Percentiles rank a stretch among this genome's conserved stretches.
phyloP scores from a whole-genome alignment of 2,888 invertebrate species.

The Andricus quercusramuli region DNA sequence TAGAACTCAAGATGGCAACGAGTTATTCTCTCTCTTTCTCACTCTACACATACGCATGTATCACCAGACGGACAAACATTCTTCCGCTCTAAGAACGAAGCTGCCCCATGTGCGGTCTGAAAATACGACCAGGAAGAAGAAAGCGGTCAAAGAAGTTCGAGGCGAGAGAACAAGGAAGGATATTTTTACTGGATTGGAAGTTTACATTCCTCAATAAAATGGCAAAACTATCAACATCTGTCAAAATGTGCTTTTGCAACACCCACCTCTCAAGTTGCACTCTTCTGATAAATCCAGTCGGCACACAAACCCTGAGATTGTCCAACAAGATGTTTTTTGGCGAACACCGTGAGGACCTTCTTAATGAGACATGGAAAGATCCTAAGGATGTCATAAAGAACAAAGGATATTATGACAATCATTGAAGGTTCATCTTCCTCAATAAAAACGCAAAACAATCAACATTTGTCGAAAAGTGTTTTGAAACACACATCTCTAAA shows the following conservation, averaged over 20 bases:
- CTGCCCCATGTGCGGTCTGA: constrained; percentile 43
- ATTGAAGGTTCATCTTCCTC: not conserved
- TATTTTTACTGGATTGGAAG: constrained; percentile 51
- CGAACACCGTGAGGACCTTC: too few species aligned
- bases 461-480: not conserved
- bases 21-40: constrained; percentile 41
- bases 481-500: too few species aligned
- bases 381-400: constrained; percentile 10
- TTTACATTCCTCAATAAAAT: not conserved
- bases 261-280: too few species aligned
- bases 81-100: constrained; percentile 19
- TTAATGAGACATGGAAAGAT: too few species aligned
- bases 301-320: too few species aligned
- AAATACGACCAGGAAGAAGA: constrained; percentile 56
- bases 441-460: not conserved
- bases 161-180: constrained; percentile 61
- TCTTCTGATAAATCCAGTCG: too few species aligned
- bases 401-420: constrained; percentile 60
- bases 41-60: constrained; percentile 4
- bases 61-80: constrained; percentile 22
- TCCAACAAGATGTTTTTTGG: too few species aligned
- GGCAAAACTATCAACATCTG: not conserved
- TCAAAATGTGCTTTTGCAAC: not conserved
- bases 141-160: constrained; percentile 45
- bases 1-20: constrained; percentile 50